Conservation (phyloP, 2,888 invertebrate species). For the Athetis lepigone region DNA sequence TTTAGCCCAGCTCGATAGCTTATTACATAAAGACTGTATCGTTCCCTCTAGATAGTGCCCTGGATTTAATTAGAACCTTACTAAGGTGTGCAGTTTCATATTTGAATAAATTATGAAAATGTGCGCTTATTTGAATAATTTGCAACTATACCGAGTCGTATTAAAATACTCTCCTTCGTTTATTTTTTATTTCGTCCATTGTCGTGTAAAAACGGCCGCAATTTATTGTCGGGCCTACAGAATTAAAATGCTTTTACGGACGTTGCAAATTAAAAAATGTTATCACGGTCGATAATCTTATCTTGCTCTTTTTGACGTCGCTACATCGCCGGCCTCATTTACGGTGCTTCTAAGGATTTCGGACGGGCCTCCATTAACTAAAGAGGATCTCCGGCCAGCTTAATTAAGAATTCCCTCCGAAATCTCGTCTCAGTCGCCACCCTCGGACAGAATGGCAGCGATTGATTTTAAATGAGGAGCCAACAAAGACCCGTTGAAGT, state of each 20-base stretch:
- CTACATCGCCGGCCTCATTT: slow-evolving; percentile 77
- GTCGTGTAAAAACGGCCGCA: slow-evolving; percentile 34
- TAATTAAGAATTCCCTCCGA: slow-evolving; percentile 89
- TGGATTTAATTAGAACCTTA: slow-evolving; percentile 51
- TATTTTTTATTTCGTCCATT: slow-evolving; percentile 29
- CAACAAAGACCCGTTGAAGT: slow-evolving; percentile 80
- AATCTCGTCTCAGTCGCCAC: slow-evolving; percentile 83
- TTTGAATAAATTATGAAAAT: slow-evolving; percentile 61
- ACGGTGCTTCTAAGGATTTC: slow-evolving; percentile 81
- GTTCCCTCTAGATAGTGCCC: slow-evolving; percentile 30
- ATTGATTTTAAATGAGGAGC: slow-evolving; percentile 89
- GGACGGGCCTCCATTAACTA: slow-evolving; percentile 86
- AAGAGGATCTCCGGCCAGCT: slow-evolving; percentile 86
- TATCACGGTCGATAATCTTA: slow-evolving; percentile 77
- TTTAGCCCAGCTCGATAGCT: slow-evolving; percentile 31
- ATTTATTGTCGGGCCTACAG: slow-evolving; percentile 42
- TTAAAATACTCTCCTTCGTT: slow-evolving; percentile 35
- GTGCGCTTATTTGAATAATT: slow-evolving; percentile 51
- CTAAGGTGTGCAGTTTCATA: slow-evolving; percentile 33
- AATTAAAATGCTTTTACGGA: slow-evolving; percentile 66
- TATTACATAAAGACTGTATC: slow-evolving; percentile 31
- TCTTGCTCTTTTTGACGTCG: slow-evolving; percentile 77
- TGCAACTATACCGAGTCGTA: slow-evolving; percentile 25
- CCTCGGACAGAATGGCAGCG: slow-evolving; percentile 83
- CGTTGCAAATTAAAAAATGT: slow-evolving; percentile 74